phyloP scores from a whole-genome alignment of 2,888 invertebrate genomes.

The Drosophila ochracea region DNA sequence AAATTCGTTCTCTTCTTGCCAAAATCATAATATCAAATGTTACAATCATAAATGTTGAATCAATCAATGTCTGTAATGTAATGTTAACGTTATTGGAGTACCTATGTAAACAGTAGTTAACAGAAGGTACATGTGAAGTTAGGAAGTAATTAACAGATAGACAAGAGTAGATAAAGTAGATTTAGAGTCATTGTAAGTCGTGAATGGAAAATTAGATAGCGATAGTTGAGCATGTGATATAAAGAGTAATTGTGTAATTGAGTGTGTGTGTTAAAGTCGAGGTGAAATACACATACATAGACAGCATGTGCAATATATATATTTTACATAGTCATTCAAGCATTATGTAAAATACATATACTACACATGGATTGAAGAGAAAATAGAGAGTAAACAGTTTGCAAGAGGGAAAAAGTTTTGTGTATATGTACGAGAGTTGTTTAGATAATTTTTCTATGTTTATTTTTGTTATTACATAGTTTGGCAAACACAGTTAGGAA shows the following conservation, averaged over 20 bases:
- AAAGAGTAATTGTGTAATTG: constrained; percentile 4
- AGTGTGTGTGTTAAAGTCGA: constrained; percentile 23
- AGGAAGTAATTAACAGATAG: constrained; percentile 11
- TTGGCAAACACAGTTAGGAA: constrained; percentile 44
- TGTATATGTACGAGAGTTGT: constrained; percentile 17
- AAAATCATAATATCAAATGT: constrained; percentile 30
- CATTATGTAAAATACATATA: constrained; percentile 69
- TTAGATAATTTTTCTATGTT: constrained; percentile 35
- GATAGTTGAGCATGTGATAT: constrained; percentile 20
- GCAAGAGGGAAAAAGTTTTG: constrained; percentile 78
- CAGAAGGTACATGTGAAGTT: constrained; percentile 20
- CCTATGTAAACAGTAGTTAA: constrained; percentile 14
- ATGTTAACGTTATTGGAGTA: constrained; percentile 31
- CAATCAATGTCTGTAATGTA: constrained; percentile 26
- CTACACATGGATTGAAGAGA: constrained; percentile 56
- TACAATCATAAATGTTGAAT: constrained; percentile 15
- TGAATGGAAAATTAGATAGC: constrained; percentile 23
- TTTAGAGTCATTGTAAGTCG: constrained; percentile 27
- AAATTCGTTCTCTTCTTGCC: not conserved
- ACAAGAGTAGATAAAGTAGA: constrained; percentile 14
- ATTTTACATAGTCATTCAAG: constrained; percentile 53
- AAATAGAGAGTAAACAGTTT: constrained; percentile 63
- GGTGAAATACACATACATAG: constrained; percentile 77
- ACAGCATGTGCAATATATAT: constrained; percentile 72
- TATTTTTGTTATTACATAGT: constrained; percentile 29